Evolutionary conservation across 2,888 invertebrate genomes (phyloP).

Genomic region (Alviniconcha strummeri): DNA sequence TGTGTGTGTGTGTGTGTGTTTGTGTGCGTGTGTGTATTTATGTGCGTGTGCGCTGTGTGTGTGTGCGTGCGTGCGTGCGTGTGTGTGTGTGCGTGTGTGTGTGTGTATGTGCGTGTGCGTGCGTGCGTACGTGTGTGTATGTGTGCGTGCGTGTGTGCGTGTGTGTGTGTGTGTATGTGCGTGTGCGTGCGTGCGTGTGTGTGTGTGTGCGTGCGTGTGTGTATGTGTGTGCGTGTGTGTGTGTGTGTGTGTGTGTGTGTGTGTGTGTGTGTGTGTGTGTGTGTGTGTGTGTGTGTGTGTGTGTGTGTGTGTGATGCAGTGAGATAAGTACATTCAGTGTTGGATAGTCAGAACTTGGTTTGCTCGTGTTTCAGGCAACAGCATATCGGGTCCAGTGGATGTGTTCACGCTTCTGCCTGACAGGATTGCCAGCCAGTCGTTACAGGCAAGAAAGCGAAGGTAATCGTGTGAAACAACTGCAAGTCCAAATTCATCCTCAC

Average conservation of each 20-base stretch:
- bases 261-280: not conserved
- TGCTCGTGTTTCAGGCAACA: conserved; percentile 31
- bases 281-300: not conserved
- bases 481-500: no score
- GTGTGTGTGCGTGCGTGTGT: not conserved
- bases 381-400: conserved; percentile 55
- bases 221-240: not conserved
- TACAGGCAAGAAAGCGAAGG: conserved; percentile 63
- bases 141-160: not conserved
- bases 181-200: not conserved
- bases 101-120: not conserved
- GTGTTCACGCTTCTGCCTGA: conserved; percentile 60
- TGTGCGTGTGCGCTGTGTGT: not conserved
- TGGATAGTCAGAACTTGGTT: no score
- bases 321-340: no score
- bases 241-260: not conserved
- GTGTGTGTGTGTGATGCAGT: not conserved
- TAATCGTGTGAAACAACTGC: conserved; percentile 33
- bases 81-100: not conserved
- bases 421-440: conserved; percentile 52
- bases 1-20: no score
- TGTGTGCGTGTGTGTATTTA: no score
- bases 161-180: not conserved
- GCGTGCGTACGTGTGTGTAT: not conserved
- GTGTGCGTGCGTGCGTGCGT: not conserved